Base-by-base conservation (phyloP, 2,888 invertebrate species). In the Apodemia zela region DNA sequence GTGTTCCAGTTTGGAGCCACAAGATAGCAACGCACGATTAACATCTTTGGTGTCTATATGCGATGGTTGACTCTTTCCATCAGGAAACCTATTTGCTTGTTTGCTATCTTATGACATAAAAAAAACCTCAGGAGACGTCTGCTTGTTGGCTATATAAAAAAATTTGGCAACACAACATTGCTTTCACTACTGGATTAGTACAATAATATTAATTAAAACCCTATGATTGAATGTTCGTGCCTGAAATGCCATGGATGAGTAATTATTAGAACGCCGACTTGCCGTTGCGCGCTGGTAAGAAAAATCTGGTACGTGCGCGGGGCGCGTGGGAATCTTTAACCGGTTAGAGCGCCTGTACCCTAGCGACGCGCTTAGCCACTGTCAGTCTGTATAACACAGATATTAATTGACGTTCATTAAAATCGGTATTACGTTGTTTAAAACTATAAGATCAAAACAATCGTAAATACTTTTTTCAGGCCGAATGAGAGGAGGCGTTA, bases 241-340 rank as follows among this genome's bases (percentile, higher is more conserved):
- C 49, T 8, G 18, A 49, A 35, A 49, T 49, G 17, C 49, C 17
- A 38, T 25, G 45, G 60, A 47, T 47, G 60, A 60, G 47, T 47
- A 60, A 51, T 60, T 63, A 65, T 61, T 54, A 35, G 35, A 35
- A 51, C 29, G 58, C 42, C 59, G 38, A 54, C 60, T n/a, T 58
- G 45, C 57, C 51, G 29, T 29, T 29, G 29, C 6, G 29, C 6
- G 60, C 51, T 29, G 62, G 60, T 63, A 63, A 61, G 64, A 67
- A 67, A 67, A 54, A 60, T 49, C 54, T 29, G 49, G 61, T 42
- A 47, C 61, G 35, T 59, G 60, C 38, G 21, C 15, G 47, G 49
- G 58, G 60, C 63, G 63, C 63, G 59, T 65, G 61, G 49, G 67
- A 65, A 63, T 47, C 21, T 47, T 42, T 35, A 64, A 66, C 66